Percentiles rank a stretch among this genome's conserved stretches.
phyloP scores from a whole-genome alignment of 2,797 vertebrate species.

The Notolepis coatsorum region DNA sequence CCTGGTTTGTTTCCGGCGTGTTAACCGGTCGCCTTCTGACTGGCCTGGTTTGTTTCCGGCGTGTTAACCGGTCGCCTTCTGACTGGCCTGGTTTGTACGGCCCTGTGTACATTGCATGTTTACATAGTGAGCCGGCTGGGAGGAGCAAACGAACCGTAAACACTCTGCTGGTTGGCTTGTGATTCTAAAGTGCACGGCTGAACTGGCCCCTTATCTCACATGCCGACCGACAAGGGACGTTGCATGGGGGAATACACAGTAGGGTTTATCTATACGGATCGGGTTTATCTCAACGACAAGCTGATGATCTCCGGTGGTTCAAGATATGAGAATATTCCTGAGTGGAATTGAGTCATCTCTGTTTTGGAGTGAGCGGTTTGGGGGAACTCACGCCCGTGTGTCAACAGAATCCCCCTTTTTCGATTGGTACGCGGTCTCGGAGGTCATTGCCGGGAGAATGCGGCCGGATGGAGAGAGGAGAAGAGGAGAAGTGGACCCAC shows the following conservation, averaged over 20 bases:
- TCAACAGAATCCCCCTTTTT: neutral
- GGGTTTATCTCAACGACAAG: conserved; percentile 41
- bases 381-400: too few species aligned
- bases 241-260: conserved; percentile 34
- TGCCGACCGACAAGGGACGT: conserved; percentile 44
- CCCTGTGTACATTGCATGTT: conserved; percentile 36
- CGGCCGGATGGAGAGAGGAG: conserved; percentile 12
- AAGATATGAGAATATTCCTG: conserved; percentile 25
- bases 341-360: conserved; percentile 18
- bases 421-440: neutral
- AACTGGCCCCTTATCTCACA: conserved; percentile 50
- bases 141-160: conserved; percentile 57
- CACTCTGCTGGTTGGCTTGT: conserved; percentile 52
- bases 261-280: conserved; percentile 33
- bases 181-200: conserved; percentile 40
- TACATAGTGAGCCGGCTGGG: conserved; percentile 43
- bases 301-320: conserved; percentile 30
- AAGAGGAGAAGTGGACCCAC: conserved; percentile 50
- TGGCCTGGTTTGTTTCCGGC: conserved; percentile 49
- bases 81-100: conserved; percentile 32
- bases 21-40: too few species aligned
- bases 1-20: conserved; percentile 31
- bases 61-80: conserved; percentile 46
- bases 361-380: neutral
- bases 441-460: neutral